Conservation (phyloP, 2,113 vertebrate species). For the Polypterus senegalus region DNA sequence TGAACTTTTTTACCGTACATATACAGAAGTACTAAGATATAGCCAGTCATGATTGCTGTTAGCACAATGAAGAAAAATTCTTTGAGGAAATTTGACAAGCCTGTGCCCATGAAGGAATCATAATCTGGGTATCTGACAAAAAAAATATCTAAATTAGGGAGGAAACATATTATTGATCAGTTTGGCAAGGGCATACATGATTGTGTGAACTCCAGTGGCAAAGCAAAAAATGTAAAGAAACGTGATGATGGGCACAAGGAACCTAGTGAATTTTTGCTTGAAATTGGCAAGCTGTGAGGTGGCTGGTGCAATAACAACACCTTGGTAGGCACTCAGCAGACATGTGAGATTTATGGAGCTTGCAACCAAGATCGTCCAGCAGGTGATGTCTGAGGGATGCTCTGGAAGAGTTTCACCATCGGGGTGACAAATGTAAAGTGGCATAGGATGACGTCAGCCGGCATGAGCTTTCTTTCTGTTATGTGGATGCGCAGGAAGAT, state of each 20-base stretch:
- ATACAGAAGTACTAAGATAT: too few species aligned
- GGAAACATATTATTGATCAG: too few species aligned
- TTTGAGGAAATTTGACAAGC: too few species aligned
- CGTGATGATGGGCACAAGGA: constrained; percentile 1
- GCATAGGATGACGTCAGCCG: constrained; percentile 12
- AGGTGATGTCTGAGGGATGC: constrained; percentile 16
- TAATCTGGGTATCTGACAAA: too few species aligned
- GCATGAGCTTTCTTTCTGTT: constrained; percentile 8
- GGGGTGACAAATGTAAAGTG: constrained; percentile 10
- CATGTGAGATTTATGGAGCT: constrained; percentile 16
- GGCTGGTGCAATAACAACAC: constrained; percentile 7
- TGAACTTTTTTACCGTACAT: too few species aligned
- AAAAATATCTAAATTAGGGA: too few species aligned
- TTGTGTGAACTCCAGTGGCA: neutral
- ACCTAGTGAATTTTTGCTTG: constrained; percentile 2
- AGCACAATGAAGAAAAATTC: too few species aligned
- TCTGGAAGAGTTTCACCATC: constrained; percentile 8
- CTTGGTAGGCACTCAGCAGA: constrained; percentile 15
- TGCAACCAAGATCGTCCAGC: constrained; percentile 12
- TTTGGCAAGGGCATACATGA: too few species aligned
- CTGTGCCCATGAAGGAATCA: too few species aligned
- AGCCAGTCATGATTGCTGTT: too few species aligned
- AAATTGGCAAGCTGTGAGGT: constrained; percentile 4
- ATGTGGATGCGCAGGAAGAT: constrained; percentile 8
- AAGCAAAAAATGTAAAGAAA: constrained; percentile 9